Evolutionary conservation across 2,113 vertebrate genomes (phyloP).

Genomic region (human): DNA sequence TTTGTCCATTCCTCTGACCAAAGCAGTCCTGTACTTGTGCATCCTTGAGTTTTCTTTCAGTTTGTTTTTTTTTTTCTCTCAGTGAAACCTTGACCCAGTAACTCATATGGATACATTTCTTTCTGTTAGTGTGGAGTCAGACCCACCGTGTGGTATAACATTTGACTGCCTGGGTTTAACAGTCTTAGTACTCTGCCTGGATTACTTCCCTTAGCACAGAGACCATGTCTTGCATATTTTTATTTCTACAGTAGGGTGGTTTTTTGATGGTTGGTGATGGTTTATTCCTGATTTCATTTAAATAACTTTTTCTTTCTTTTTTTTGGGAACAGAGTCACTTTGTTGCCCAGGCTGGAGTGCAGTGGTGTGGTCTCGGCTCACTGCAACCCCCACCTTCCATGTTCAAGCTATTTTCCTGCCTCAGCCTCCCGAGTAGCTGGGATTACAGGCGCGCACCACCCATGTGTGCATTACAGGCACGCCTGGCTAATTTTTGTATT

Average conservation of each 20-base stretch:
- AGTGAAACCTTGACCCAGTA: background rate
- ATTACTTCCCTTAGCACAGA: background rate
- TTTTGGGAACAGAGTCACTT: too few species aligned
- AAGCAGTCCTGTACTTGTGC: background rate
- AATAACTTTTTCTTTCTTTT: background rate
- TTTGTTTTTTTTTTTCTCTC: background rate
- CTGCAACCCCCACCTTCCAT: too few species aligned
- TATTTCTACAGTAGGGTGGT: background rate
- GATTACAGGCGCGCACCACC: too few species aligned
- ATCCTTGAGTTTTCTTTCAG: background rate
- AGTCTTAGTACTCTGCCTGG: background rate
- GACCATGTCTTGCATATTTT: background rate
- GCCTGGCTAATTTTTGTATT: too few species aligned
- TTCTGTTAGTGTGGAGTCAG: background rate
- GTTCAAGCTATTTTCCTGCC: too few species aligned
- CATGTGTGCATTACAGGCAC: too few species aligned
- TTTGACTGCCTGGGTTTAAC: background rate
- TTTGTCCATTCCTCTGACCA: background rate
- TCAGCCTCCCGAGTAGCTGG: too few species aligned
- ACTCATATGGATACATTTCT: background rate
- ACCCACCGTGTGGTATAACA: background rate
- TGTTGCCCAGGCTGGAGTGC: too few species aligned
- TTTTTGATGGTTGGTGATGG: background rate
- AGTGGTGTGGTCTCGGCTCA: too few species aligned
- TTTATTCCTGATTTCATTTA: slow-evolving; percentile 22